Evolutionary conservation across 2,888 invertebrate species (phyloP).

Genomic region (Chesias legatella): DNA sequence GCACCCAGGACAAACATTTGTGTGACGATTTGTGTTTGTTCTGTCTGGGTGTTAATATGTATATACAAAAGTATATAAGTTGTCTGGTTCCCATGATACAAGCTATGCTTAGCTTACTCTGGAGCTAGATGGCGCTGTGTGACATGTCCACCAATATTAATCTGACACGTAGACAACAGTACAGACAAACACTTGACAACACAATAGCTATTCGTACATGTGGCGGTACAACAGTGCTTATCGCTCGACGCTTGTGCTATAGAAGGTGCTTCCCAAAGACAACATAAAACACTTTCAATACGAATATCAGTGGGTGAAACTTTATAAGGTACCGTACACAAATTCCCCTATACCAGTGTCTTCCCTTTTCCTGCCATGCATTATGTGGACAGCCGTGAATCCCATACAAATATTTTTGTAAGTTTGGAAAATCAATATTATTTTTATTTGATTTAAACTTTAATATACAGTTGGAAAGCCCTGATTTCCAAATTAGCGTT

Average conservation of each 20-base stretch:
- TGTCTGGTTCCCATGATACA: no score
- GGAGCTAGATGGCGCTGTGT: no score
- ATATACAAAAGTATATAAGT: no score
- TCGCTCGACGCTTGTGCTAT: conserved; percentile 24
- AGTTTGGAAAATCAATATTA: no score
- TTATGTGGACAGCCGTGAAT: conserved; percentile 5
- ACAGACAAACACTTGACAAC: conserved; percentile 10
- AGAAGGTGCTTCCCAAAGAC: conserved; percentile 63
- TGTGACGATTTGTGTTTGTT: no score
- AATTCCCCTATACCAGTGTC: conserved; percentile 68
- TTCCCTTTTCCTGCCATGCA: conserved; percentile 63
- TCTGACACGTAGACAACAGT: conserved; percentile 2
- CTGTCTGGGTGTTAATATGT: no score
- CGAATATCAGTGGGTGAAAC: conserved; percentile 75
- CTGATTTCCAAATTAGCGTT: no score
- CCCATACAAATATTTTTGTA: background rate
- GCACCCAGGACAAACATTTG: no score
- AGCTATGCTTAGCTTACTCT: no score
- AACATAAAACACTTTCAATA: conserved; percentile 52
- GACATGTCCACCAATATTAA: no score
- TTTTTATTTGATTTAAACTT: no score
- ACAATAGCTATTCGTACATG: conserved; percentile 10
- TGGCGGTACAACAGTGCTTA: conserved; percentile 35
- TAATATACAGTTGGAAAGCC: no score
- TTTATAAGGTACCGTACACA: conserved; percentile 80